Percentiles rank a stretch among this genome's conserved stretches.
Evolutionary conservation across 2,888 invertebrate species (phyloP).

Genomic region (Steinernema carpocapsae): DNA sequence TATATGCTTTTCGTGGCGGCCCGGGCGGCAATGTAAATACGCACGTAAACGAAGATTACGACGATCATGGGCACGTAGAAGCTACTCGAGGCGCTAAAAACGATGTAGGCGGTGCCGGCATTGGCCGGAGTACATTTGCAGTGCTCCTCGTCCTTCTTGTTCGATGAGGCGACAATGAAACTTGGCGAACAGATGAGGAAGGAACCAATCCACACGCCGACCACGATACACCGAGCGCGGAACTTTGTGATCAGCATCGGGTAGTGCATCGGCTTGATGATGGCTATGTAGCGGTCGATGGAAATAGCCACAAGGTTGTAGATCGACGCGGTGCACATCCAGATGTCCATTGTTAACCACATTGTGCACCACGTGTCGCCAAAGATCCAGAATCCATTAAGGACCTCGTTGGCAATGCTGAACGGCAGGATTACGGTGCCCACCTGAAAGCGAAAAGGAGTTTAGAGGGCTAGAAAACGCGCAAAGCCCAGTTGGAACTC

Average conservation of each 20-base stretch:
- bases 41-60: constrained; percentile 96
- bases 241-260: constrained; percentile 80
- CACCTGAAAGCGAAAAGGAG: no score
- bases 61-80: constrained; percentile 97
- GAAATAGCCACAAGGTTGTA: constrained; percentile 94
- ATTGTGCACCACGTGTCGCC: constrained; percentile 89
- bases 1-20: constrained; percentile 67
- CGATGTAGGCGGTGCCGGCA: constrained; percentile 87
- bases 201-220: constrained; percentile 89
- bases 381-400: constrained; percentile 87
- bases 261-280: constrained; percentile 92
- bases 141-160: constrained; percentile 69
- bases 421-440: constrained; percentile 93
- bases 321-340: constrained; percentile 98
- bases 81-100: constrained; percentile 84
- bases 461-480: no score
- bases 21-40: constrained; percentile 87
- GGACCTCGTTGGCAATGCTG: constrained; percentile 87
- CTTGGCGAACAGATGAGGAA: constrained; percentile 96
- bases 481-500: background rate
- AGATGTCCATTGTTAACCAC: constrained; percentile 95
- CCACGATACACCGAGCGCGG: constrained; percentile 67
- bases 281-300: constrained; percentile 87
- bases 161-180: constrained; percentile 72
- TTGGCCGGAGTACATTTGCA: constrained; percentile 87